Conservation (phyloP, 2,888 invertebrate genomes). For the Aproaerema taeniolella region DNA sequence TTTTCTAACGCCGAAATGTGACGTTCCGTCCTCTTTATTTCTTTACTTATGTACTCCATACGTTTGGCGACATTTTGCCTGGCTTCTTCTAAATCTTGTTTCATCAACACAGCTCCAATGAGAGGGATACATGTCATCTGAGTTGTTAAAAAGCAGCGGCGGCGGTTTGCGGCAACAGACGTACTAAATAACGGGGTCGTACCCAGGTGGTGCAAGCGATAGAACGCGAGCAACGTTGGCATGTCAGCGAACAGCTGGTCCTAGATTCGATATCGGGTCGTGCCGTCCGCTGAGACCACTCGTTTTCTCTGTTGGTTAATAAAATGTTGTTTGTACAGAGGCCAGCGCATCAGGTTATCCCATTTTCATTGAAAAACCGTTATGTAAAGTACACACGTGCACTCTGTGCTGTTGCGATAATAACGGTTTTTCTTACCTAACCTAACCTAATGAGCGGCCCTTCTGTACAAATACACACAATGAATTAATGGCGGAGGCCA, state of each 20-base stretch:
- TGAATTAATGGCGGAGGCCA: no score
- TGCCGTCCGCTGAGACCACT: conserved; percentile 87
- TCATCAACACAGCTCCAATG: conserved; percentile 96
- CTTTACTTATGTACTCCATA: conserved; percentile 93
- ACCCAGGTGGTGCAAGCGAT: conserved; percentile 96
- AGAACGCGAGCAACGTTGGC: conserved; percentile 93
- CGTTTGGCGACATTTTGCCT: conserved; percentile 95
- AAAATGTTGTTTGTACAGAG: no score
- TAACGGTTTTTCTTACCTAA: no score
- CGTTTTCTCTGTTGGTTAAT: conserved; percentile 87
- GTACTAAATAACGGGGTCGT: conserved; percentile 95
- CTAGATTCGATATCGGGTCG: conserved; percentile 92
- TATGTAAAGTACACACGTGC: no score
- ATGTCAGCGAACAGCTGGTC: conserved; percentile 96
- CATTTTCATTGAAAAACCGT: no score
- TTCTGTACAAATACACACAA: no score
- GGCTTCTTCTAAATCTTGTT: conserved; percentile 95
- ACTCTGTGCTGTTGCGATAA: no score
- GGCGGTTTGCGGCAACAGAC: conserved; percentile 77
- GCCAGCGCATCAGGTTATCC: no score
- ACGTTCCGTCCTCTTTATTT: conserved; percentile 87
- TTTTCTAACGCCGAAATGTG: conserved; percentile 83
- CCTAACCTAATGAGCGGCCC: no score
- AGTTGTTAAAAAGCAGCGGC: no score
- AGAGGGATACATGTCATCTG: no score